Evolutionary conservation across 2,113 vertebrate genomes (phyloP), one percentile per base, ranked within the genome.

Genomic region (Clupea harengus): DNA sequence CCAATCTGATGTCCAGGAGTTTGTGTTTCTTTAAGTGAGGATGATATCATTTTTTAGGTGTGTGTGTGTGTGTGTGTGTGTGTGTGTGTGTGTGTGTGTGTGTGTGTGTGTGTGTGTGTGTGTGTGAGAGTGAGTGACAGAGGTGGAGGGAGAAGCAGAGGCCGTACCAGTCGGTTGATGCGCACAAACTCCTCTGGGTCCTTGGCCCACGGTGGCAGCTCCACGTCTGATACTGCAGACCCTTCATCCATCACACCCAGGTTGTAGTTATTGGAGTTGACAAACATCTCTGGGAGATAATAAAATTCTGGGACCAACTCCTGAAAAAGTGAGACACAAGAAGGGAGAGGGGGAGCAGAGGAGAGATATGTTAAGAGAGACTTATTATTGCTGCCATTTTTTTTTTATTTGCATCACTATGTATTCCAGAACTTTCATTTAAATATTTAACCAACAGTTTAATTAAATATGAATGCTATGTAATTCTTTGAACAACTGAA

Each of bases 251-350:
- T 99, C 94, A 99, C 97, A 87, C 98, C 98, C 92, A 99, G 96
- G 91, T 94, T 99, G 93, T 99, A 99, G 92, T 95, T 94, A 95
- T 98, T 99, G 92, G 95, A 93, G 90, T 99, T 99, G 93, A 98
- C 96, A 94, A 99, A 99, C 97, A 99, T 99, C 95, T 99, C 98
- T 81, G 98, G 97, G 87, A 99, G 97, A 93, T 98, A 99, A 95
- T 96, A 99, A 95, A 99, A 99, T 95, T 99, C 98, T 88, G 98
- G 98, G 89, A 99, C 98, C 95, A 99, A 94, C 91, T 99, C 98
- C 98, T 99, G 93, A 81, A 17, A 87, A 13, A 72, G 32, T 32
- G n/a, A 81, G 54, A 25, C 83, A 80, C 13, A 46, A 18, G 28
- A 15, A 32, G 22, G 28, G 64, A 72, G 22, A 81, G 52, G n/a